Conservation (phyloP, 1,140 invertebrate species). For the Drosophila obscura region DNA sequence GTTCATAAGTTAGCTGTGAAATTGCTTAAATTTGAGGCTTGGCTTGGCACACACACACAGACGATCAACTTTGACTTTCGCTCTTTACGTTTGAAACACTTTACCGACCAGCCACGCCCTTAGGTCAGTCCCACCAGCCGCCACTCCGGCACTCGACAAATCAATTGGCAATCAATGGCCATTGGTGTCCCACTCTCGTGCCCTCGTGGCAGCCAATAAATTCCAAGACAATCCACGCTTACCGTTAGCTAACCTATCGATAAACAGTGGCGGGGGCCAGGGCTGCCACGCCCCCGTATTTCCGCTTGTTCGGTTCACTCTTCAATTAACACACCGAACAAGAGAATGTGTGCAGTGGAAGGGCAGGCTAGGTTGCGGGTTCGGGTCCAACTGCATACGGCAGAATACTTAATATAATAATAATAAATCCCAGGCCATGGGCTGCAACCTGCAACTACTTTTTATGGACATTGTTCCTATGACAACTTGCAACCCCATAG, state of each 20-base stretch:
- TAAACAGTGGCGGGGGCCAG: no score
- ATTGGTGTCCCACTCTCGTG: conserved; percentile 26
- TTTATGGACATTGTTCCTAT: no score
- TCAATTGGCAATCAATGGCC: conserved; percentile 73
- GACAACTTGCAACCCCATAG: no score
- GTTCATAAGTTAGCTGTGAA: conserved; percentile 54
- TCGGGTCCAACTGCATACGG: no score
- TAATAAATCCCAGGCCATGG: no score
- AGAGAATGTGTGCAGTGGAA: no score
- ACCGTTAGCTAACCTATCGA: conserved; percentile 12
- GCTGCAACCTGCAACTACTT: no score
- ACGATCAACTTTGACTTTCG: conserved; percentile 34
- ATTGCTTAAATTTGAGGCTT: conserved; percentile 33
- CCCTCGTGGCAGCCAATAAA: conserved; percentile 41
- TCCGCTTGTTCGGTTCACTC: no score
- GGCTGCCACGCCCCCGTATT: no score
- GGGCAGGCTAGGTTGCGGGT: no score
- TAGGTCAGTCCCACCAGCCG: not conserved
- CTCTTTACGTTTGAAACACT: conserved; percentile 19
- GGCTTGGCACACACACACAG: not conserved
- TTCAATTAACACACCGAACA: no score
- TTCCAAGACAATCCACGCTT: conserved; percentile 23
- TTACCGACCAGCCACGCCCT: conserved; percentile 32
- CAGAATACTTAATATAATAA: no score
- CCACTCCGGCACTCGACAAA: conserved; percentile 36